Base-by-base conservation (phyloP, 2,113 vertebrate genomes). In the Psettodes erumei region DNA sequence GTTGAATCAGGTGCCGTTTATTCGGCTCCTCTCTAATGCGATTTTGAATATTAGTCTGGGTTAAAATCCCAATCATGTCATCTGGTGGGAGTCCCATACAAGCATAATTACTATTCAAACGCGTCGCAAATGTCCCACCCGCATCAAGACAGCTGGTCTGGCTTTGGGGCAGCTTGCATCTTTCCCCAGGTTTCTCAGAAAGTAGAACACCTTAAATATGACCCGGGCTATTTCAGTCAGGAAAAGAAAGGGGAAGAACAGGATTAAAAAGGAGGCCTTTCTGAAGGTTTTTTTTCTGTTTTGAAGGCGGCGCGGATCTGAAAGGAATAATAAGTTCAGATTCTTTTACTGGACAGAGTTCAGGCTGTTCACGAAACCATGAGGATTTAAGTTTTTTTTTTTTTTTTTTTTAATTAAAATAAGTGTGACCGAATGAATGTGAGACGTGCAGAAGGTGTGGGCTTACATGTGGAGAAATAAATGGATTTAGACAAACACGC, bases 71-170 rank as follows among this genome's bases (percentile, higher is more conserved):
- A 91, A 94, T 93, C 93, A 93, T 95, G 96, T 97, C 97, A 98
- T 97, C 96, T 97, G 98, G 95, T 95, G 93, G 94, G 95, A 95
- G 97, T 97, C 97, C 95, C 96, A 98, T 95, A 96, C 96, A 94
- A 95, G 90, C 95, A 89, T 92, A 91, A 95, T 95, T 93, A 94
- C 94, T 93, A 96, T 96, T 97, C 95, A 97, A 94, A 96, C 83
- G 91, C 90, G 71, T 93, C 89, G 90, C 94, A 94, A 95, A 96
- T 95, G 94, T 96, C 95, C 96, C 96, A 97, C 97, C 97, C 96
- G 96, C 96, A 94, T 94, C 87, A 58, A 88, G 89, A 92, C 96
- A 96, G 96, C 96, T 97, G 95, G 95, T 96, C 89, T 79, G 80
- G n/a, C 65, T 56, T 77, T 61, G 82, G 68, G 79, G 79, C 89